Evolutionary conservation across 2,113 vertebrate genomes (phyloP).

Genomic region (Myotis davidii): DNA sequence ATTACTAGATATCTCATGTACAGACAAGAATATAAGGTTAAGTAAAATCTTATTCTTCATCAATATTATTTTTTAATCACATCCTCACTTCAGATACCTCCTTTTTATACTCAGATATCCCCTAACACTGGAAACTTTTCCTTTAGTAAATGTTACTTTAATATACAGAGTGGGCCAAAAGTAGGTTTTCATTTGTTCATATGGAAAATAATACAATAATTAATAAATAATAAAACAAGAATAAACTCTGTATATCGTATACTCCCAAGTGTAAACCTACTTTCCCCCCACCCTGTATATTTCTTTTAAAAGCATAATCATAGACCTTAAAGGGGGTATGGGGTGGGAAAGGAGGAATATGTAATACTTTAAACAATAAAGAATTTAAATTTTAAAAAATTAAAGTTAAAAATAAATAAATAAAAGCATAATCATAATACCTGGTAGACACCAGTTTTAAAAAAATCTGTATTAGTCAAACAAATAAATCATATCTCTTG

Average conservation of each 20-base stretch:
- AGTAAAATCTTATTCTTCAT: background rate
- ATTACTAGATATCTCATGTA: background rate
- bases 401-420: too few species aligned
- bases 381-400: too few species aligned
- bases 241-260: background rate
- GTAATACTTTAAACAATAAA: too few species aligned
- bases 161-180: background rate
- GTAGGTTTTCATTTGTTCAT: background rate
- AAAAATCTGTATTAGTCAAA: background rate
- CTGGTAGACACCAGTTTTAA: background rate
- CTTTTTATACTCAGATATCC: background rate
- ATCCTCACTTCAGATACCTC: background rate
- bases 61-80: background rate
- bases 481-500: background rate
- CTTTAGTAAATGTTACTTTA: slow-evolving; percentile 30
- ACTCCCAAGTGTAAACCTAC: background rate
- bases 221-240: background rate
- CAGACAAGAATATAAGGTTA: slow-evolving; percentile 12
- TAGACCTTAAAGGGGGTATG: background rate
- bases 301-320: background rate
- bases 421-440: background rate
- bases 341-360: too few species aligned
- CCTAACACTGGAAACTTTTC: background rate
- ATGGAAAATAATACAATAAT: background rate
- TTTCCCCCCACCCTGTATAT: background rate